A percentile compares a stretch with the other conserved stretches of the same genome.
Conservation (phyloP, 2,113 vertebrate genomes). For the Aramus guarauna region DNA sequence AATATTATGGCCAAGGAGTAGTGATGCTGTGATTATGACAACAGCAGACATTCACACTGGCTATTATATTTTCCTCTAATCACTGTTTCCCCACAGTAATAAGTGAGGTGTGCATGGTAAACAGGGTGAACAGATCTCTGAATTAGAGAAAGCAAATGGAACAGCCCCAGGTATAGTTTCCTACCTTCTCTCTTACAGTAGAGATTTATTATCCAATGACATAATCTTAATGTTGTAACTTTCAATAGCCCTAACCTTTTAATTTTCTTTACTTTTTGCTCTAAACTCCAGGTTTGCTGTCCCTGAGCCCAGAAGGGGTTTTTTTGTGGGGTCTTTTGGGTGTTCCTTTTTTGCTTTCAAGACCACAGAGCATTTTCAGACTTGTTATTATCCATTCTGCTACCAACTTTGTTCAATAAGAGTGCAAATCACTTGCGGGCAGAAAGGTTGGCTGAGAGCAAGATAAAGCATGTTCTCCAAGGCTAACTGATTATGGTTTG, state of each 20-base stretch:
- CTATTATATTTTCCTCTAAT: background rate
- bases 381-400: slow-evolving; percentile 24
- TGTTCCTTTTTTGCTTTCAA: background rate
- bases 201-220: background rate
- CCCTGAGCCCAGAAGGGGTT: background rate
- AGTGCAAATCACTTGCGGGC: slow-evolving; percentile 12
- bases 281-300: background rate
- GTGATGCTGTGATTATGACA: background rate
- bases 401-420: slow-evolving; percentile 6
- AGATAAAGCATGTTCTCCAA: slow-evolving; percentile 38
- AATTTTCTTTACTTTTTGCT: background rate
- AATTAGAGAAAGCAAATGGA: background rate
- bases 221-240: background rate
- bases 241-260: background rate
- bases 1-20: background rate
- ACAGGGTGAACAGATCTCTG: background rate
- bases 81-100: background rate
- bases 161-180: background rate
- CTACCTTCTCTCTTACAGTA: background rate
- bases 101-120: background rate
- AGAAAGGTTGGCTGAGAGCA: slow-evolving; percentile 23
- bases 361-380: background rate
- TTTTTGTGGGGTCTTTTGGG: no score
- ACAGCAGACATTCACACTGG: background rate
- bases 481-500: slow-evolving; percentile 2